These are phyloP conservation scores for Drosophila eugracilis DNA, from an alignment of 1,140 invertebrate genomes.

Conservation along the genomic window DNA sequence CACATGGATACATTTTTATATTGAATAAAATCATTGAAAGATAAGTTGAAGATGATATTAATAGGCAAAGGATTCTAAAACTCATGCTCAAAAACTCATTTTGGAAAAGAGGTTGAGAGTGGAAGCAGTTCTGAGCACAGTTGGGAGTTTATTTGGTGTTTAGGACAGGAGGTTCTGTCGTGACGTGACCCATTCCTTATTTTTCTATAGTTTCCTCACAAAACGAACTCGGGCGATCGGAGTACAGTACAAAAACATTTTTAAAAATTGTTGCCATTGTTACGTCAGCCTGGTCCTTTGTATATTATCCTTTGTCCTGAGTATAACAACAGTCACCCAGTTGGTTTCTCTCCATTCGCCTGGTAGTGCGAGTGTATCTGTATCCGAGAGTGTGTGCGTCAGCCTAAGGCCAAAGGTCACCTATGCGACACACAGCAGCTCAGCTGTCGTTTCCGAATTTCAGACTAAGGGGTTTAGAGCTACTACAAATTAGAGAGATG, in stretches of 20 bases:
- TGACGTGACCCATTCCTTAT: conserved; percentile 18
- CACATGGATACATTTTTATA: too few relatives aligned
- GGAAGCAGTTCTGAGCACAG: too few relatives aligned
- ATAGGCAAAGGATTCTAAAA: too few relatives aligned
- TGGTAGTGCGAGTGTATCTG: neutral
- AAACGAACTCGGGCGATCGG: conserved; percentile 41
- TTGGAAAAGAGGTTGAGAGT: too few relatives aligned
- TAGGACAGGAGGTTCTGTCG: conserved; percentile 43
- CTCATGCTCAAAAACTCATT: too few relatives aligned
- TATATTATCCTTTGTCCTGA: conserved; percentile 76
- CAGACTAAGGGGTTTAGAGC: conserved; percentile 11
- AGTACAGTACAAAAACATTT: conserved; percentile 54
- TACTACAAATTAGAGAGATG: neutral
- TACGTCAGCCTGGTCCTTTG: conserved; percentile 76
- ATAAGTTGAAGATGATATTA: too few relatives aligned
- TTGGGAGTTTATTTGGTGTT: conserved; percentile 12
- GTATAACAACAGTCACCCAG: conserved; percentile 60
- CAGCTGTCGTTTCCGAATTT: conserved; percentile 63
- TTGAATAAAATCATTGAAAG: too few relatives aligned
- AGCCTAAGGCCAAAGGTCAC: conserved; percentile 76
- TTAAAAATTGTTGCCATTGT: conserved; percentile 80
- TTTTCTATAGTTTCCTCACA: conserved; percentile 75
- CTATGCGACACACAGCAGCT: conserved; percentile 66
- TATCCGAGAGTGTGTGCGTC: conserved; percentile 16
- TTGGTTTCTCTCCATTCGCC: conserved; percentile 33